These are phyloP conservation scores for Musca domestica DNA, from an alignment of 1,140 invertebrate species.

Conservation along the genomic window DNA sequence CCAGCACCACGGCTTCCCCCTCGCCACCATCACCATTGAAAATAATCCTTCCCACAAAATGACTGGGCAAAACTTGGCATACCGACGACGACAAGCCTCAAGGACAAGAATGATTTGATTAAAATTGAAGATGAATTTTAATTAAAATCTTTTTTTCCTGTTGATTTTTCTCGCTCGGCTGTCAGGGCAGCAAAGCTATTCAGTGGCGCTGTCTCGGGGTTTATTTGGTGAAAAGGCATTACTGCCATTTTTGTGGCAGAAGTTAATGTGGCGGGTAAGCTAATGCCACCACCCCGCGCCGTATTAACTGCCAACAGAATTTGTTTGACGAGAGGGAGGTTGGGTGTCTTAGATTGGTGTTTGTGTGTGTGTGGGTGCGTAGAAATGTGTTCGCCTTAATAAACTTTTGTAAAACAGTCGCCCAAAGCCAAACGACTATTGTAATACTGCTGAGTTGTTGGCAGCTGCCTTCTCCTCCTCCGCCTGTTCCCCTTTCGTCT, in stretches of 20 bases:
- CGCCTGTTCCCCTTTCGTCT: too few relatives aligned
- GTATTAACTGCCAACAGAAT: too few relatives aligned
- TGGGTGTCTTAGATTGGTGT: too few relatives aligned
- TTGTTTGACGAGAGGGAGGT: too few relatives aligned
- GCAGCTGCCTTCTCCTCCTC: too few relatives aligned
- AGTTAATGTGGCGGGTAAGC: conserved; percentile 6
- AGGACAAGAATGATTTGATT: conserved; percentile 49
- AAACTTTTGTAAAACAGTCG: too few relatives aligned
- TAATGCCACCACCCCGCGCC: too few relatives aligned
- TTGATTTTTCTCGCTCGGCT: neutral
- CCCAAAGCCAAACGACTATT: too few relatives aligned
- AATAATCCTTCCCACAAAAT: neutral
- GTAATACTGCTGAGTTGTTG: too few relatives aligned
- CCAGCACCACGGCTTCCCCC: neutral
- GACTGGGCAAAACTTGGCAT: neutral
- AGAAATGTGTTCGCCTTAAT: too few relatives aligned
- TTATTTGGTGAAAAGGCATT: neutral
- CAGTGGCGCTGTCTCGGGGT: neutral
- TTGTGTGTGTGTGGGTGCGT: too few relatives aligned
- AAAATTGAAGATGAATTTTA: conserved; percentile 55
- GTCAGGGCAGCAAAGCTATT: neutral
- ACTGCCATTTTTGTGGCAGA: neutral
- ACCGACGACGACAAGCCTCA: neutral
- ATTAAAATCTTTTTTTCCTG: conserved; percentile 45
- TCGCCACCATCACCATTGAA: neutral